Evolutionary conservation across 2,113 vertebrate genomes (phyloP), one percentile per base, ranked within the genome.

Genomic region (Thymallus thymallus): DNA sequence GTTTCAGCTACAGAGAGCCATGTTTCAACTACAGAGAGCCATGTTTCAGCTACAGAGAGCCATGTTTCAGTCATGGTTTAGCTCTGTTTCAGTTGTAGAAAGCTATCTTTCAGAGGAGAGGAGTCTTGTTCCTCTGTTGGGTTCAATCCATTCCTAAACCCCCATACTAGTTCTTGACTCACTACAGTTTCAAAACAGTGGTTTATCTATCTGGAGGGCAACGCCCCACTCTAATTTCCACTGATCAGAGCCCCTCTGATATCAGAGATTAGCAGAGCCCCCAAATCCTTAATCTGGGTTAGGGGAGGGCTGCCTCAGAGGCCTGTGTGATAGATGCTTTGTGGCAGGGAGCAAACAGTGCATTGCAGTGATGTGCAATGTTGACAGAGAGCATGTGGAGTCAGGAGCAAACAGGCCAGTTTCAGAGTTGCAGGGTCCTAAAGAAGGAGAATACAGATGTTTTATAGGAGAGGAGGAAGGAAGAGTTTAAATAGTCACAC

Each of bases 231-330:
- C 56, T 41, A 22, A 62, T 5, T 35, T 72, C n/a, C 70, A 62
- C 70, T 62, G 56, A 72, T 62, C 55, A 20, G n/a, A 64, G 55
- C n/a, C n/a, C 51, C 18, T 60, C 58, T 14, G 30, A 62, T 58
- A 72, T 60, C 56, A n/a, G 69, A 35, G 69, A 71, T 71, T 62
- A 62, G 13, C n/a, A 13, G 12, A 32, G 22, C 14, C 56, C 56
- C 70, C 51, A 60, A 72, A 23, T 13, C 30, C 70, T 22, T 62
- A 23, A 72, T 62, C 70, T 72, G 22, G 62, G 5, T 26, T 29
- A 30, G 62, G 9, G 20, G 9, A 61, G 62, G 24, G 23, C 20
- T 22, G 20, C 56, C 56, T 23, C 56, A 7, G 3, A 60, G n/a
- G n/a, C 7, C 56, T 60, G 14, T 55, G 51, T 55, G 16, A 55